Evolutionary conservation across 2,888 invertebrate species (phyloP).

Genomic region (Harmothoe impar): DNA sequence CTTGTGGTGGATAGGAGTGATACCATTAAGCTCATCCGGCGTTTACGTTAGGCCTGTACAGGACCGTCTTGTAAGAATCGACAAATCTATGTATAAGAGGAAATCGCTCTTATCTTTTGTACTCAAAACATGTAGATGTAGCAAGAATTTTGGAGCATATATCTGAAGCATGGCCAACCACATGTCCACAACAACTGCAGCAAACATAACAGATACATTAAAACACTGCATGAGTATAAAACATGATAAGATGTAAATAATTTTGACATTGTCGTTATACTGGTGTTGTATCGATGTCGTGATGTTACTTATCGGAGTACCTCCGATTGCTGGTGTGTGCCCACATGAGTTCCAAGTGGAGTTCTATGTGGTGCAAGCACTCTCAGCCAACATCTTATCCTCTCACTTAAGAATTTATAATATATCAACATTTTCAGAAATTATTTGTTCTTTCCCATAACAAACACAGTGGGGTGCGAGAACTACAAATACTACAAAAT

Average conservation of each 20-base stretch:
- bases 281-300: constrained; percentile 6
- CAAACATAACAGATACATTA: not conserved
- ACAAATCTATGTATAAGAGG: not conserved
- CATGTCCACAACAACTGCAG: not conserved
- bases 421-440: no score
- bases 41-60: constrained; percentile 21
- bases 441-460: no score
- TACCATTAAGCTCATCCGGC: constrained; percentile 23
- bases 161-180: constrained; percentile 17
- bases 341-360: no score
- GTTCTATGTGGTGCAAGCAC: no score
- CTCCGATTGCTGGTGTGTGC: no score
- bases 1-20: constrained; percentile 13
- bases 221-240: not conserved
- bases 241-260: not conserved
- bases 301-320: not conserved
- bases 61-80: not conserved
- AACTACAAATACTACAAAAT: no score
- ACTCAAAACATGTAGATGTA: not conserved
- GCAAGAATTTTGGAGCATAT: constrained; percentile 13
- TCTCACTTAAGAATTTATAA: no score
- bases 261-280: constrained; percentile 6
- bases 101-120: not conserved
- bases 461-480: no score
- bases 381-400: no score